Conservation (phyloP, 2,888 invertebrate genomes). For the Hemicrepidius hirtus region DNA sequence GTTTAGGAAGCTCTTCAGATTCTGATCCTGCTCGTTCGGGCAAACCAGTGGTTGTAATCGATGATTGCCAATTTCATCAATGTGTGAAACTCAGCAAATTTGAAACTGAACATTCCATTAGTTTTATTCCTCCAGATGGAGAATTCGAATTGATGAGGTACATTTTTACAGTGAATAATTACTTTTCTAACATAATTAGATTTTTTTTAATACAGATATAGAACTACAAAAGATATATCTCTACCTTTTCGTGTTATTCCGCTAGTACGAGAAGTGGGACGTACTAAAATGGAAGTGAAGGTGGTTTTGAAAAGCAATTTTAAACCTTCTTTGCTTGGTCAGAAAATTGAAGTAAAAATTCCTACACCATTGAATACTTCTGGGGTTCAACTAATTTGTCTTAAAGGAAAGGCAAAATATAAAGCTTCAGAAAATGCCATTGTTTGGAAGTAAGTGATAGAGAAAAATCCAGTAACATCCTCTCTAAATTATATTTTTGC, state of each 20-base stretch:
- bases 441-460: constrained; percentile 77
- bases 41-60: constrained; percentile 99
- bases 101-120: constrained; percentile 99
- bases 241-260: constrained; percentile 99
- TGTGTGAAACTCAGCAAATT: constrained; percentile 99
- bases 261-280: constrained; percentile 96
- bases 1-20: constrained; percentile 78
- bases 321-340: constrained; percentile 97
- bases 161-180: too few species aligned
- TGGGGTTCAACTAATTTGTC: constrained; percentile 98
- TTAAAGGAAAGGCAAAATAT: constrained; percentile 99
- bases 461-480: constrained; percentile 4
- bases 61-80: constrained; percentile 99
- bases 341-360: constrained; percentile 99
- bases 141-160: constrained; percentile 99
- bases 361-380: constrained; percentile 99
- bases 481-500: constrained; percentile 27
- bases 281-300: constrained; percentile 99
- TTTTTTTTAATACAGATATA: constrained; percentile 80
- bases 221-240: constrained; percentile 99
- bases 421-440: constrained; percentile 99
- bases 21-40: constrained; percentile 91
- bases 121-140: constrained; percentile 99
- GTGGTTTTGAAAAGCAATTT: constrained; percentile 99
- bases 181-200: too few species aligned